A percentile compares a stretch with the other conserved stretches of the same genome.
Conservation (phyloP, 1,140 invertebrate genomes). For the Tetragnatha versicolor region DNA sequence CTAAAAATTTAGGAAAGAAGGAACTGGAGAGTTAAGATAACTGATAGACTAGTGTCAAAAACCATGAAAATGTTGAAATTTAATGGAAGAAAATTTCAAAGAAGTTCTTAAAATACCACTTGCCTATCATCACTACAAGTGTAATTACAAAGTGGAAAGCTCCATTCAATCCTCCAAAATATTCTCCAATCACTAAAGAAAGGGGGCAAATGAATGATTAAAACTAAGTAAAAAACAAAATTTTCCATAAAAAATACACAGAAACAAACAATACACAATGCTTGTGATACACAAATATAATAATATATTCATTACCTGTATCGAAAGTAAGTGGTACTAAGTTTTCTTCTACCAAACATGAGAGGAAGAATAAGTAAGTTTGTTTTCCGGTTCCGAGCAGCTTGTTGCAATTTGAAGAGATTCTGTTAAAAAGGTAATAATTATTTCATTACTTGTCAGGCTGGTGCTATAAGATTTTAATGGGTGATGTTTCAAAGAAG, state of each 20-base stretch:
- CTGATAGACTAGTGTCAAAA: no score
- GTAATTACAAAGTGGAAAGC: constrained; percentile 11
- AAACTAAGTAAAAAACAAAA: background rate
- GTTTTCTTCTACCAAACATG: constrained; percentile 18
- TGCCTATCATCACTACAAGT: constrained; percentile 30
- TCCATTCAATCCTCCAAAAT: constrained; percentile 36
- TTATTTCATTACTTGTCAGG: no score
- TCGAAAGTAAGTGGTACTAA: constrained; percentile 15
- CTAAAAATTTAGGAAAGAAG: no score
- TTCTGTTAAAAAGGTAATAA: constrained; percentile 7
- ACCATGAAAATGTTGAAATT: no score
- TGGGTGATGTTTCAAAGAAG: no score
- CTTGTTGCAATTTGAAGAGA: background rate
- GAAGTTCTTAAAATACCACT: no score
- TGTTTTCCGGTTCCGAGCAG: background rate
- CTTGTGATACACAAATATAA: background rate
- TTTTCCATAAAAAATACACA: background rate
- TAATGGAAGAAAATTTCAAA: no score
- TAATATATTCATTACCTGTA: constrained; percentile 5
- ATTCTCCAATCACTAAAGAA: constrained; percentile 30
- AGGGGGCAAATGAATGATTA: background rate
- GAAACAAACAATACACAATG: background rate
- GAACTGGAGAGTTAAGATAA: no score
- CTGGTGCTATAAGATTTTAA: no score
- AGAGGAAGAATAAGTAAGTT: constrained; percentile 15